Conservation (phyloP, 2,888 invertebrate species). For the Vanessa cardui region DNA sequence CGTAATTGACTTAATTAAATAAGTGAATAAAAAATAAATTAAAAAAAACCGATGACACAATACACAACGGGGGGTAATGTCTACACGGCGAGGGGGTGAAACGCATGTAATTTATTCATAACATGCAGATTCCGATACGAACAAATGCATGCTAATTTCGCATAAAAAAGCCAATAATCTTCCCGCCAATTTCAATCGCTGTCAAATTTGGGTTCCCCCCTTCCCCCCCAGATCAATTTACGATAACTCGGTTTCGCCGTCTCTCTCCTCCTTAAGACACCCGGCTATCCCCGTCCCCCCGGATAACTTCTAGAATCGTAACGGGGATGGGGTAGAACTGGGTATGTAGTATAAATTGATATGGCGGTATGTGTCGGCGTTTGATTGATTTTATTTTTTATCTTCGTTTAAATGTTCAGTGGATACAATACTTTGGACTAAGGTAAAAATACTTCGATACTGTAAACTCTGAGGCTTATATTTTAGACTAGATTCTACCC, state of each 20-base stretch:
- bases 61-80: conserved; percentile 13
- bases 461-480: too few species aligned
- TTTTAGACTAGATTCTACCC: too few species aligned
- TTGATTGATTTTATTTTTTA: conserved; percentile 16
- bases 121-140: conserved; percentile 44
- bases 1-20: neutral
- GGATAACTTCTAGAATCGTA: conserved; percentile 75
- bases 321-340: conserved; percentile 58
- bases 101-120: conserved; percentile 38
- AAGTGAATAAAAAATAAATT: neutral
- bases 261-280: conserved; percentile 80
- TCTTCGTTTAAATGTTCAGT: conserved; percentile 20
- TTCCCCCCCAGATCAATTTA: conserved; percentile 78
- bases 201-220: conserved; percentile 76
- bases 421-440: too few species aligned
- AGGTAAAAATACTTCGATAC: too few species aligned
- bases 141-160: conserved; percentile 52
- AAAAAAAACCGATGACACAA: neutral
- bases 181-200: conserved; percentile 82
- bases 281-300: conserved; percentile 59
- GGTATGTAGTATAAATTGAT: conserved; percentile 50
- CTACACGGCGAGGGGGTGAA: conserved; percentile 5
- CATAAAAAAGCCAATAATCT: conserved; percentile 73
- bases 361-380: conserved; percentile 28
- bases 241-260: conserved; percentile 78